Conservation (phyloP, 2,888 invertebrate genomes). For the Formica aserva region DNA sequence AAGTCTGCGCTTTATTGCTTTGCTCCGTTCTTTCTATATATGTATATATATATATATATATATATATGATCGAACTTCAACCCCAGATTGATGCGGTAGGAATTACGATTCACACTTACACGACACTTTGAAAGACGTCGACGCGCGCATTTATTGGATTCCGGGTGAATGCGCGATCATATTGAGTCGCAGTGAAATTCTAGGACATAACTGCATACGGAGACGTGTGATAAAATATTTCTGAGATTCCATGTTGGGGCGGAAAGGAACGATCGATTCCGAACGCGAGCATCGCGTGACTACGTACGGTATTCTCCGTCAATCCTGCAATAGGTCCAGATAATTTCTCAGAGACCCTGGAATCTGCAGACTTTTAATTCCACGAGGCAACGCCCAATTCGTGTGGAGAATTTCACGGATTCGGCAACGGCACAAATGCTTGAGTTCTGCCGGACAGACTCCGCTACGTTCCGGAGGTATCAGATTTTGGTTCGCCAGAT, state of each 20-base stretch:
- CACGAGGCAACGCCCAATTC: slow-evolving; percentile 91
- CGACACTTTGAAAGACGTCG: background rate
- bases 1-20: background rate
- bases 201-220: slow-evolving; percentile 1
- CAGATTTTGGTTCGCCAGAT: slow-evolving; percentile 88
- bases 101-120: background rate
- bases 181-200: slow-evolving; percentile 21
- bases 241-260: background rate
- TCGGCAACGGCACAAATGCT: slow-evolving; percentile 91
- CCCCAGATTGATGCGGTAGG: background rate
- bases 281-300: background rate
- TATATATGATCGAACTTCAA: background rate
- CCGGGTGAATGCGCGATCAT: background rate
- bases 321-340: slow-evolving; percentile 91
- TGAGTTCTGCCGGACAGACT: slow-evolving; percentile 89
- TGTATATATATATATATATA: background rate
- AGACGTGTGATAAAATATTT: slow-evolving; percentile 17
- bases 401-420: slow-evolving; percentile 89
- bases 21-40: background rate
- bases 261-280: background rate
- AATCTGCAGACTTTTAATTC: slow-evolving; percentile 90
- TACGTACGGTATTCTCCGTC: slow-evolving; percentile 70
- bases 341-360: slow-evolving; percentile 90
- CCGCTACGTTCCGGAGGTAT: slow-evolving; percentile 89
- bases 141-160: background rate